Evolutionary conservation across 2,888 invertebrate genomes (phyloP), one percentile per base, ranked within the genome.

Genomic region (Cataglyphis albicans): DNA sequence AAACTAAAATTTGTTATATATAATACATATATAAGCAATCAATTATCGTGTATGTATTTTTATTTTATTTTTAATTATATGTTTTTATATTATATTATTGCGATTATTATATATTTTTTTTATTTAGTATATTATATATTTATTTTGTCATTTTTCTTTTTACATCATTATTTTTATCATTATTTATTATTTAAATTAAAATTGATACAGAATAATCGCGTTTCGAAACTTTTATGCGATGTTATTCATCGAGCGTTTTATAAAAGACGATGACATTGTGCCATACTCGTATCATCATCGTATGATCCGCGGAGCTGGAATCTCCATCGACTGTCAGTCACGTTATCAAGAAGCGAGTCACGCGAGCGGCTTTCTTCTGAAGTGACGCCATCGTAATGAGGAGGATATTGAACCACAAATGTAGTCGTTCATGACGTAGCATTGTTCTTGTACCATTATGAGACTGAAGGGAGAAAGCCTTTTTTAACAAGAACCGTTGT

Each of bases 311-410:
- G 48, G 7, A 63, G 59, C 59, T 55, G 32, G 52, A 59, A 67
- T 70, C 59, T 68, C 64, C 83, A 7, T 21, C 32, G 68, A 35
- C 32, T 81, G 75, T 73, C 65, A 63, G 75, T 38, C 52, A 25
- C 82, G 84, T 83, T 88, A 88, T 88, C 88, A 61, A 55, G 35
- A 35, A 80, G 52, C 59, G 67, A 74, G 65, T 74, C 83, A 73
- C 86, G 82, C 52, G 73, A 65, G 67, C 63, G 84, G 70, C 41
- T 81, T 78, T 81, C 82, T 61, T 38, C 63, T 84, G 64, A 76
- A 25, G 57, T 63, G 80, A 80, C 57, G 65, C 68, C 61, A 41
- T 59, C 73, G 59, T 85, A 86, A 55, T 48, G 82, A 85, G 59
- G 52, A 57, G 68, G 64, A 83, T 75, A 72, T 88, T 83, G 86